A percentile compares a stretch with the other conserved stretches of the same genome.
Evolutionary conservation across 1,140 invertebrate species (phyloP).

Genomic region (Patella vulgata): DNA sequence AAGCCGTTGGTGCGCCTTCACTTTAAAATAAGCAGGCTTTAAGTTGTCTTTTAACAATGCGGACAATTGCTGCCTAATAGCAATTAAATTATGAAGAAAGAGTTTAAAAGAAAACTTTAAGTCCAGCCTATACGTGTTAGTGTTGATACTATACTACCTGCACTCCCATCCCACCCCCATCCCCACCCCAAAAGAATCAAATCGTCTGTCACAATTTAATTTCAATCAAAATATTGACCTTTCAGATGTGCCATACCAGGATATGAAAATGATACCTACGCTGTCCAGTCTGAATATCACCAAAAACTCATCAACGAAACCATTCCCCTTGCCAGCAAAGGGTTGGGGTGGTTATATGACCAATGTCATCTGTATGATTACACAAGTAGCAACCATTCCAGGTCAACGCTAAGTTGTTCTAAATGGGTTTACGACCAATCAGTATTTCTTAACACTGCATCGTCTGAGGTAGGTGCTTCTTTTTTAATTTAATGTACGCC

Average conservation of each 20-base stretch:
- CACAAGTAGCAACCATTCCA: background rate
- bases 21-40: no score
- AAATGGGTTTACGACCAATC: slow-evolving; percentile 43
- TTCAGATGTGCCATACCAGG: slow-evolving; percentile 46
- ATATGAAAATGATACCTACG: slow-evolving; percentile 42
- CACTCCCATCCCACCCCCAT: no score
- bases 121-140: no score
- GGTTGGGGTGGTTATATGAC: slow-evolving; percentile 16
- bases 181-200: no score
- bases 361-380: slow-evolving; percentile 26
- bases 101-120: no score
- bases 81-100: no score
- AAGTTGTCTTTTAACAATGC: no score
- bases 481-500: background rate
- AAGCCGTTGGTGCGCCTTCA: no score
- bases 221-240: no score
- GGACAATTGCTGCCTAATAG: no score
- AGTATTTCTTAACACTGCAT: slow-evolving; percentile 31
- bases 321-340: slow-evolving; percentile 25
- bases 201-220: no score
- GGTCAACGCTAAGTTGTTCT: slow-evolving; percentile 19
- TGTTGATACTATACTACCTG: no score
- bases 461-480: slow-evolving; percentile 29
- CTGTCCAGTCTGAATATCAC: slow-evolving; percentile 32
- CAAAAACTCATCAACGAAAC: slow-evolving; percentile 20